phyloP scores from a whole-genome alignment of 2,888 invertebrate genomes.

The Idaea aversata region DNA sequence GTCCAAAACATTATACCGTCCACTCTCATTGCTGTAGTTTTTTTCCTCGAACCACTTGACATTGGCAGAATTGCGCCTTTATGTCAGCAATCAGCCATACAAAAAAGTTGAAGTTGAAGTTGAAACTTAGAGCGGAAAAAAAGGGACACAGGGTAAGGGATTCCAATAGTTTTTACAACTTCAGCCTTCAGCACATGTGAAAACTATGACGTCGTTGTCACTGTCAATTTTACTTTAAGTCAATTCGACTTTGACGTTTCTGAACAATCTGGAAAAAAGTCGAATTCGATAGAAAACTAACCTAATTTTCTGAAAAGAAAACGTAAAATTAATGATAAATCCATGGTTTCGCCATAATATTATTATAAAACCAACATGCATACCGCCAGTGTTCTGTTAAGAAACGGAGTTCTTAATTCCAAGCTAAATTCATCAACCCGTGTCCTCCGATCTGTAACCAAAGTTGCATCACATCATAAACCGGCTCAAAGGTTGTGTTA shows the following conservation, averaged over 20 bases:
- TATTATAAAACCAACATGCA: constrained; percentile 52
- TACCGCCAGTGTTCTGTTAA: constrained; percentile 58
- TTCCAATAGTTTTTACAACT: no score
- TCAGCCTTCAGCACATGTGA: no score
- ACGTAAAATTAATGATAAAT: neutral
- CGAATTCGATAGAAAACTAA: constrained; percentile 41
- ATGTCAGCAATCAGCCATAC: no score
- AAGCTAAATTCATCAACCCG: constrained; percentile 52
- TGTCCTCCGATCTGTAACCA: constrained; percentile 58
- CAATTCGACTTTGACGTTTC: constrained; percentile 12
- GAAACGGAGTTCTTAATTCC: constrained; percentile 56
- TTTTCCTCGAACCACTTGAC: no score
- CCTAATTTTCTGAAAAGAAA: constrained; percentile 36
- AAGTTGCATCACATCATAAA: constrained; percentile 71
- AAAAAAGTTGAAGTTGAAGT: no score
- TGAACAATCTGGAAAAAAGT: constrained; percentile 63
- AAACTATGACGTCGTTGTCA: no score
- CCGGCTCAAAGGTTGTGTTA: constrained; percentile 45
- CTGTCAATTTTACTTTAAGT: constrained; percentile 1
- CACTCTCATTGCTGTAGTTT: no score
- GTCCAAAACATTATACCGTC: no score
- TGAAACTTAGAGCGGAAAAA: neutral
- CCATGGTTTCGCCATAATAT: constrained; percentile 13
- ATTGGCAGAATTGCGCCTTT: no score
- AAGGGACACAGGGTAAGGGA: neutral